phyloP scores from a whole-genome alignment of 2,797 vertebrate species.

The Champsocephalus esox region DNA sequence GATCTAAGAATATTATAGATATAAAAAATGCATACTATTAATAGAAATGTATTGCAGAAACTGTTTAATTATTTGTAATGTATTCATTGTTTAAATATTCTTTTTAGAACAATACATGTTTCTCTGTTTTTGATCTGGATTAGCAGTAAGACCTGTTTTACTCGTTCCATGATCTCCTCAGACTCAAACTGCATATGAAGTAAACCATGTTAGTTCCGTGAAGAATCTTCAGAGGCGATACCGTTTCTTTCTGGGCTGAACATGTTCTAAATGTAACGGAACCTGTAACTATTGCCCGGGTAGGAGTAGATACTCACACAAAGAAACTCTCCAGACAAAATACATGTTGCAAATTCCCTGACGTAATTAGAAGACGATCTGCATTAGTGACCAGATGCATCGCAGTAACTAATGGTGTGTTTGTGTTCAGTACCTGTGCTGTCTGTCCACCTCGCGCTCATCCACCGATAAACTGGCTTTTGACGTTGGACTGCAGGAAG shows the following conservation, averaged over 20 bases:
- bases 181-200: background rate
- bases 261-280: background rate
- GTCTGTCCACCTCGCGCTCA: slow-evolving; percentile 93
- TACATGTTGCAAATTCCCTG: background rate
- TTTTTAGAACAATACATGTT: too few species aligned
- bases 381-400: background rate
- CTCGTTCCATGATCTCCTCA: background rate
- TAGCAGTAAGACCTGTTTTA: background rate
- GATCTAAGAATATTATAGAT: too few species aligned
- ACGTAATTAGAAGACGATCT: background rate
- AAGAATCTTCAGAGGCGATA: background rate
- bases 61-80: too few species aligned
- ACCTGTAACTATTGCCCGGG: background rate
- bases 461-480: slow-evolving; percentile 97
- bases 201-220: background rate
- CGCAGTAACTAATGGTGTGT: slow-evolving; percentile 14
- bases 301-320: background rate
- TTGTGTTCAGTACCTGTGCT: slow-evolving; percentile 90
- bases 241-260: background rate
- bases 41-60: too few species aligned
- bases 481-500: slow-evolving; percentile 95
- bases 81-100: too few species aligned
- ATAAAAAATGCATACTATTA: too few species aligned
- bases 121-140: background rate
- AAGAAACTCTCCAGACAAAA: background rate